Base-by-base conservation (phyloP, 2,113 vertebrate genomes). In the Cinclus cinclus region DNA sequence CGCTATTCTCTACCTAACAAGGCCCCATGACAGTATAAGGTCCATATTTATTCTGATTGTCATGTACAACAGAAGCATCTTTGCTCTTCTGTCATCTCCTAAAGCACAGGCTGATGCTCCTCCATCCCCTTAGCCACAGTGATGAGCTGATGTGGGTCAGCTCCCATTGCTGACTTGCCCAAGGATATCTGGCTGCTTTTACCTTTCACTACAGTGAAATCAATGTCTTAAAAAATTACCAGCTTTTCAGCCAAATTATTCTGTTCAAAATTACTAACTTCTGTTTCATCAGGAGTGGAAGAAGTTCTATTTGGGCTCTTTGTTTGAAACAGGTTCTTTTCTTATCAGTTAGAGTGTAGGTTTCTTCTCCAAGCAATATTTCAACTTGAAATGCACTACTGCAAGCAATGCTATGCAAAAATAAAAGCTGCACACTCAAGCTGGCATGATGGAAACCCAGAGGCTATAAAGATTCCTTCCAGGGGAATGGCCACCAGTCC, bases 271-370 rank as follows among this genome's bases (percentile, higher is more conserved):
- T 22, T 0, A 69, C 7, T 4, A 49, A 71, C 3, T 78, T 67
- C 41, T 8, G 50, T 42, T 75, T 39, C 20, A 39, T 44, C 28
- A 60, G 44, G 27, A 65, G 31, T 27, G 15, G 24, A 3, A 63
- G 59, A 96, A 96, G 80, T 93, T 95, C 13, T 87, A 19, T 70
- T 88, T n/a, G 42, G 52, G 30, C 21, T 84, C 6, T 68, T 75
- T 70, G 11, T 3, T 12, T 56, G 39, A 83, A 90, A 74, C 14
- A n/a, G 21, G 8, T 84, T 64, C 16, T 85, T 78, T 79, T 75
- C 55, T 63, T 52, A 63, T 5, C 3, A 3, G 5, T 44, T 50
- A 37, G 15, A 65, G 27, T 33, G 27, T 60, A 39, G 35, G 6
- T 67, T 92, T 85, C 75, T 83, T 83, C 49, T 58, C 37, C 60